These are phyloP conservation scores for Chloebia gouldiae DNA, from an alignment of 2,113 vertebrate genomes.

Conservation along the genomic window DNA sequence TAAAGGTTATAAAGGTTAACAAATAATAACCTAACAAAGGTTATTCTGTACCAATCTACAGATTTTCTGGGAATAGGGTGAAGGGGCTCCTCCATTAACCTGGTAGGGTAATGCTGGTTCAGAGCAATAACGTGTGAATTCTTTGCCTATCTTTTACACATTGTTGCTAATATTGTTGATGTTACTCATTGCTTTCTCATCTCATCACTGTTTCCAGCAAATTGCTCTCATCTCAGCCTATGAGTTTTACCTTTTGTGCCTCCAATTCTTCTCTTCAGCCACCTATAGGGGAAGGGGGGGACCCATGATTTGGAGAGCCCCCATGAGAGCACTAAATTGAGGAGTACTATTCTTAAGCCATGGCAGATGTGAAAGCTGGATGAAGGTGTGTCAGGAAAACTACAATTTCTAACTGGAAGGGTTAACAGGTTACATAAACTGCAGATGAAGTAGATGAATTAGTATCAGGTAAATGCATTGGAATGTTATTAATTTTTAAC, in stretches of 20 bases:
- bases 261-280: background rate
- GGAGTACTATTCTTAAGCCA: too few relatives aligned
- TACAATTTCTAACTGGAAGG: background rate
- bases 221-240: background rate
- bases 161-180: background rate
- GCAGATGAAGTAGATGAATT: background rate
- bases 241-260: background rate
- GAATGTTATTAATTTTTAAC: background rate
- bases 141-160: background rate
- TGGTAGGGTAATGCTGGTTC: background rate
- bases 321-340: fast-evolving
- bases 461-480: fast-evolving
- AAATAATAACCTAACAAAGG: background rate
- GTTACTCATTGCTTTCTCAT: background rate
- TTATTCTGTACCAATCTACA: background rate
- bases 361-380: background rate
- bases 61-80: background rate
- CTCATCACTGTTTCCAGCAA: background rate
- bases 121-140: background rate
- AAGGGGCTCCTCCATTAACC: background rate
- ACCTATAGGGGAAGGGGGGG: background rate
- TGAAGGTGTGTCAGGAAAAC: background rate
- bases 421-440: background rate
- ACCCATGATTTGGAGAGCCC: background rate
- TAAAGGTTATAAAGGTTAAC: background rate